These are phyloP conservation scores for Steinernema feltiae DNA, from an alignment of 1,140 invertebrate genomes.

Conservation along the genomic window DNA sequence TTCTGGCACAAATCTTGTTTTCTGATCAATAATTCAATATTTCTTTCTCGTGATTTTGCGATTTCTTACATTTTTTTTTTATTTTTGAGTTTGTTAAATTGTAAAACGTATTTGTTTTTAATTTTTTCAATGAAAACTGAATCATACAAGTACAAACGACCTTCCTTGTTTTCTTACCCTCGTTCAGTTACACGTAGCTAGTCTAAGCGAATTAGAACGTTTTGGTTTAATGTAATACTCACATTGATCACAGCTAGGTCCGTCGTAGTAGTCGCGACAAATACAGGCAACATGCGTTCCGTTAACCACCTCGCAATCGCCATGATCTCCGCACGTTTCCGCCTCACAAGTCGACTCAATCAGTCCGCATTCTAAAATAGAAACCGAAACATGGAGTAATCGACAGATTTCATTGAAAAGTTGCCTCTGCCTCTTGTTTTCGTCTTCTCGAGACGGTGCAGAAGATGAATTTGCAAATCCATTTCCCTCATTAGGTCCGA, in stretches of 20 bases:
- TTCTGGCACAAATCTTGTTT: too few relatives aligned
- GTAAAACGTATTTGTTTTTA: too few relatives aligned
- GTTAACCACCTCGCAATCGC: constrained; percentile 47
- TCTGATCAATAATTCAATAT: not conserved
- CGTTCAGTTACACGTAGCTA: too few relatives aligned
- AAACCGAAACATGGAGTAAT: too few relatives aligned
- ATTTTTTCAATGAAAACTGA: not conserved
- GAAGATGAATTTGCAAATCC: too few relatives aligned
- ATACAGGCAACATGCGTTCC: constrained; percentile 47
- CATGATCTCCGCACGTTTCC: constrained; percentile 48
- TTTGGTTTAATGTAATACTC: constrained; percentile 23
- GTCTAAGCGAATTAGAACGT: too few relatives aligned
- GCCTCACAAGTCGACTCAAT: constrained; percentile 27
- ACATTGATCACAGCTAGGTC: constrained; percentile 49
- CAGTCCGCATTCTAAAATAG: constrained; percentile 14
- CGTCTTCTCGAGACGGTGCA: too few relatives aligned
- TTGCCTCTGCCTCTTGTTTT: not conserved
- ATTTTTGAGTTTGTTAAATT: too few relatives aligned
- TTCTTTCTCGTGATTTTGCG: not conserved
- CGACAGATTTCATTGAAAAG: constrained; percentile 9
- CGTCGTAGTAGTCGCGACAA: constrained; percentile 52
- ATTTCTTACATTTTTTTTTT: too few relatives aligned
- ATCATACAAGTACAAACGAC: not conserved
- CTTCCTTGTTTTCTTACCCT: too few relatives aligned
- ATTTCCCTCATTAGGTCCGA: too few relatives aligned